Evolutionary conservation across 2,113 vertebrate genomes (phyloP).

Genomic region (Ia io): DNA sequence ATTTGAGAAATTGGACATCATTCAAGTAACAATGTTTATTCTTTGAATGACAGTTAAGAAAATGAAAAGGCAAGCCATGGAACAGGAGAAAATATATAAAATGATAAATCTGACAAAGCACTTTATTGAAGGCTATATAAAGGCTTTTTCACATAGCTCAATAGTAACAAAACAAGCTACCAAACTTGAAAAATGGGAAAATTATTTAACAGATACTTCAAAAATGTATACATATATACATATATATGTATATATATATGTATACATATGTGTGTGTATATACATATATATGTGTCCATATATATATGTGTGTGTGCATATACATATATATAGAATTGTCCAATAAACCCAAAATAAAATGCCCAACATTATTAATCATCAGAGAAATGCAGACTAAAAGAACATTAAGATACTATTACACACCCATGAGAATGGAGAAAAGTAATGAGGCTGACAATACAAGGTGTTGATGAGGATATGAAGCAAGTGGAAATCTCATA

Average conservation of each 20-base stretch:
- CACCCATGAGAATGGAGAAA: not conserved
- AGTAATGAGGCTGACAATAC: not conserved
- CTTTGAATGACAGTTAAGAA: not conserved
- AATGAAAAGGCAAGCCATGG: not conserved
- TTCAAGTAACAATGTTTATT: not conserved
- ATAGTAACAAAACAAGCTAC: not conserved
- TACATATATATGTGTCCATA: too few relatives aligned
- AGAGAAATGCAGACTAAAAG: not conserved
- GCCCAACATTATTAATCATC: not conserved
- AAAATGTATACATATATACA: not conserved
- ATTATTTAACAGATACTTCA: not conserved
- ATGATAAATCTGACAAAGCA: not conserved
- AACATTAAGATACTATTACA: not conserved
- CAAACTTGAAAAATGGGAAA: not conserved
- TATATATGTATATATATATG: too few relatives aligned
- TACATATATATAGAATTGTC: not conserved
- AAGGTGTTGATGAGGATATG: not conserved
- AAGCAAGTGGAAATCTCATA: not conserved
- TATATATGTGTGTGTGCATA: not conserved
- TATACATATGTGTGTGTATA: too few relatives aligned
- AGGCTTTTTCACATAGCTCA: not conserved
- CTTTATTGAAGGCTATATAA: not conserved
- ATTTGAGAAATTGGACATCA: not conserved
- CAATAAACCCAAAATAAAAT: not conserved
- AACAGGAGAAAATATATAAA: not conserved